Base-by-base conservation (phyloP, 2,888 invertebrate species). In the Cosmopolites sordidus region DNA sequence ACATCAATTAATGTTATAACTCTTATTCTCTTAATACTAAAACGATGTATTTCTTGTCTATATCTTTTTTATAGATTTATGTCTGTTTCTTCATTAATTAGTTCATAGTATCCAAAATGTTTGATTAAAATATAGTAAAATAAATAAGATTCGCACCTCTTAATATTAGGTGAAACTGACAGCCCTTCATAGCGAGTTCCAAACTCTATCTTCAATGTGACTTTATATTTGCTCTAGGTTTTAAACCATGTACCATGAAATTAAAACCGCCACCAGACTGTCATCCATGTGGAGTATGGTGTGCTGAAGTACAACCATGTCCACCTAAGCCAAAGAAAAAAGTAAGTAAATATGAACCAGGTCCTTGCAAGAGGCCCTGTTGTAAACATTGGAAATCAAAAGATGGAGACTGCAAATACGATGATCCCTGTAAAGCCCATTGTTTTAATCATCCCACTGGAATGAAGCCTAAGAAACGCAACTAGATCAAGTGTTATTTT, bases 321-420 rank as follows among this genome's bases (percentile, higher is more conserved):
- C 69, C 70, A 0, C 67, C 70, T 1, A 72, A 72, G 58, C 59
- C 63, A n/a, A 67, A 60, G 57, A 64, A 63, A 51, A 64, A 64
- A 55, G 63, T 47, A 44, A 51, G 51, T 51, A 52, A 44, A 37
- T 68, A 66, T 53, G 45, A 44, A 29, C 67, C 69, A 2, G 66
- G 63, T 15, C 62, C 60, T 8, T 73, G 73, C 60, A 65, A 58
- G 6, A 58, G 72, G 40, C 72, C 72, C 4, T 70, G 72, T 48
- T 74, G 73, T 54, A 66, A 69, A 58, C 73, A 74, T 48, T 72
- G 71, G 72, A 66, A 67, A 56, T 64, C 68, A 4, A 68, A 69
- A 59, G 70, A 68, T 15, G 68, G 68, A 15, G 65, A 65, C 12
- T 72, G 71, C 60, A 46, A 65, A 29, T 74, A 73, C 52, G 70